Conservation (phyloP, 2,113 vertebrate genomes). For the Cottus gobio region DNA sequence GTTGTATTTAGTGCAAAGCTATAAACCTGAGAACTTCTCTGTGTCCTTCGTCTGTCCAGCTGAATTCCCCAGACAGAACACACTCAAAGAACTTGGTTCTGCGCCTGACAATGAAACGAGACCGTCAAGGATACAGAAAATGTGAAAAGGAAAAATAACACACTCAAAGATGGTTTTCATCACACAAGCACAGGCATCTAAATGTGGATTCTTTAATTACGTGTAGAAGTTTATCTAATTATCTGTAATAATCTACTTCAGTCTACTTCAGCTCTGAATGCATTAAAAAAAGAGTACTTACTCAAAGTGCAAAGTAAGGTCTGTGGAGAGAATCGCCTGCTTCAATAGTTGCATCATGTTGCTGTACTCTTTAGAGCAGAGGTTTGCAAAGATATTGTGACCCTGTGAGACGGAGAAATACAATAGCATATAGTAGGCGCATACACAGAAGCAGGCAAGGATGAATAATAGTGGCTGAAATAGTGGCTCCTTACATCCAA, state of each 20-base stretch:
- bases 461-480: slow-evolving; percentile 42
- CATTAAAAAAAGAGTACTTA: slow-evolving; percentile 65
- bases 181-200: background rate
- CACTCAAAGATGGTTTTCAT: slow-evolving; percentile 9
- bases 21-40: slow-evolving; percentile 82
- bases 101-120: slow-evolving; percentile 68
- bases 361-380: slow-evolving; percentile 86
- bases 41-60: slow-evolving; percentile 81
- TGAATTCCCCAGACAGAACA: slow-evolving; percentile 81
- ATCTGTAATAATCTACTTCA: background rate
- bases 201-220: background rate
- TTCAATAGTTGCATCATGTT: slow-evolving; percentile 87
- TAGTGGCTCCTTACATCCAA: slow-evolving; percentile 26
- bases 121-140: slow-evolving; percentile 41
- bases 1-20: slow-evolving; percentile 4
- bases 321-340: slow-evolving; percentile 86
- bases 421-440: slow-evolving; percentile 4
- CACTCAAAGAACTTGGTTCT: slow-evolving; percentile 82
- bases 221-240: background rate
- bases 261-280: background rate
- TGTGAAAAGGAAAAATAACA: background rate
- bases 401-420: slow-evolving; percentile 75
- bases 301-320: slow-evolving; percentile 87
- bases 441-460: slow-evolving; percentile 7
- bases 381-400: slow-evolving; percentile 87